These are phyloP conservation scores for Panorpa germanica DNA, from an alignment of 2,888 invertebrate species.

Conservation along the genomic window DNA sequence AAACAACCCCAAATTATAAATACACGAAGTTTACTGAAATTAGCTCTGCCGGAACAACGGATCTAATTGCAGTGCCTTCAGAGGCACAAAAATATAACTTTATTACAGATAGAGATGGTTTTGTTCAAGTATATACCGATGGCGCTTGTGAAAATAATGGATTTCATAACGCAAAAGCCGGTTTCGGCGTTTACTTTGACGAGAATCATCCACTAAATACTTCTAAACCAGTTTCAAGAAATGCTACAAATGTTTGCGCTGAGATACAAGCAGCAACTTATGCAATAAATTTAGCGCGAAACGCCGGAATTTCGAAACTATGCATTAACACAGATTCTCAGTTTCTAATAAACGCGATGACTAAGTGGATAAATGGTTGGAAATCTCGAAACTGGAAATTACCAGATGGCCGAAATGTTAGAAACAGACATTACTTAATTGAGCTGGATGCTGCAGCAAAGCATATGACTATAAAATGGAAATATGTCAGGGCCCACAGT, in stretches of 20 bases:
- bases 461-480: slow-evolving; percentile 53
- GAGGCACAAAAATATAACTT: slow-evolving; percentile 21
- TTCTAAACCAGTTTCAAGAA: slow-evolving; percentile 57
- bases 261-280: slow-evolving; percentile 80
- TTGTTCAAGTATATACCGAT: slow-evolving; percentile 64
- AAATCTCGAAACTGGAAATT: slow-evolving; percentile 73
- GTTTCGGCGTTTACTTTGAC: slow-evolving; percentile 87
- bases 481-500: no score
- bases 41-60: no score
- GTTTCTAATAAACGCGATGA: slow-evolving; percentile 70
- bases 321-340: slow-evolving; percentile 79
- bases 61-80: no score
- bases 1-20: no score
- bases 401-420: slow-evolving; percentile 52
- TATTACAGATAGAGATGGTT: slow-evolving; percentile 29
- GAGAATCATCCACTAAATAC: slow-evolving; percentile 53
- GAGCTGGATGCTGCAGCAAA: slow-evolving; percentile 47
- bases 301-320: slow-evolving; percentile 43
- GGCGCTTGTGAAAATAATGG: slow-evolving; percentile 85
- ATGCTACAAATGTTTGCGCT: slow-evolving; percentile 88
- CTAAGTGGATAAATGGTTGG: slow-evolving; percentile 80
- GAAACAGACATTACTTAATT: slow-evolving; percentile 70
- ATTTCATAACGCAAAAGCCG: slow-evolving; percentile 52
- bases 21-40: no score
- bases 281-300: slow-evolving; percentile 53